Evolutionary conservation across 2,113 vertebrate species (phyloP).

Genomic region (Platanista minor): DNA sequence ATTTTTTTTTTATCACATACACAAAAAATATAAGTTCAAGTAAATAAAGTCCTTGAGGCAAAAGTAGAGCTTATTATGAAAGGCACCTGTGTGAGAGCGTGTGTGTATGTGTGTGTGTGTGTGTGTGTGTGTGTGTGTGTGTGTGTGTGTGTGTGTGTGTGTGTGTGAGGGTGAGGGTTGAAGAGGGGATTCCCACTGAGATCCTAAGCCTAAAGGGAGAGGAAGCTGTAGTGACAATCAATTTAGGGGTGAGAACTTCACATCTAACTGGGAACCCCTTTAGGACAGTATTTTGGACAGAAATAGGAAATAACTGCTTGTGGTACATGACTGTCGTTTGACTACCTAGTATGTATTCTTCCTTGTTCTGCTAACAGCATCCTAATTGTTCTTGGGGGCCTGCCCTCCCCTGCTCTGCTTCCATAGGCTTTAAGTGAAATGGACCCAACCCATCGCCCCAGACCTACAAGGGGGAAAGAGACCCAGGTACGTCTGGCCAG

Average conservation of each 20-base stretch:
- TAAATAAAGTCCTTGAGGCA: neutral
- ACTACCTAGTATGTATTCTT: neutral
- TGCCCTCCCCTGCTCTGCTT: neutral
- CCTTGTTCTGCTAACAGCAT: neutral
- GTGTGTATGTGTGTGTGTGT: too few species aligned
- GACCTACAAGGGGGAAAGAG: neutral
- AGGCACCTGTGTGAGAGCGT: neutral
- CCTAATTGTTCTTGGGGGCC: neutral
- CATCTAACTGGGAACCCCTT: neutral
- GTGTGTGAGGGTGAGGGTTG: neutral
- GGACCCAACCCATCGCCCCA: neutral
- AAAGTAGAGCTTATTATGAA: neutral
- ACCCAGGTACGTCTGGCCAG: neutral
- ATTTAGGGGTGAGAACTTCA: neutral
- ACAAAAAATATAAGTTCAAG: neutral
- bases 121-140: too few species aligned
- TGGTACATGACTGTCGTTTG: neutral
- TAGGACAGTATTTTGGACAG: neutral
- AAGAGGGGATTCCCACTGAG: neutral
- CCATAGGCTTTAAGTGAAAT: neutral
- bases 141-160: accelerated
- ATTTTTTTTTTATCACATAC: neutral
- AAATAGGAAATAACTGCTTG: neutral
- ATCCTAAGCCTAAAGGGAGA: neutral
- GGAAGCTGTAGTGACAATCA: neutral